phyloP scores from a whole-genome alignment of 2,888 invertebrate species.

The Drosophila kanekoi region DNA sequence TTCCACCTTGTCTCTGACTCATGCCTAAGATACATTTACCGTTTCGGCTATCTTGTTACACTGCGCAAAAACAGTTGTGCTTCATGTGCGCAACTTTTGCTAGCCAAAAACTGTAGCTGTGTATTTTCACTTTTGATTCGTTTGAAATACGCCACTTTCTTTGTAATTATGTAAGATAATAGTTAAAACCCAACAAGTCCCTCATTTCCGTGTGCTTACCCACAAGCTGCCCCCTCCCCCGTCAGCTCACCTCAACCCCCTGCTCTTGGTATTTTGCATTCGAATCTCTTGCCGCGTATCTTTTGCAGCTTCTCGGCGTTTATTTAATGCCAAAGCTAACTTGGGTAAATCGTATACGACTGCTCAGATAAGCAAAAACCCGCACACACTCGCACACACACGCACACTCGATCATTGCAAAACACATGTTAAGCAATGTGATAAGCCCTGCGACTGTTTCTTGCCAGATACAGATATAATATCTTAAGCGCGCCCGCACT shows the following conservation, averaged over 20 bases:
- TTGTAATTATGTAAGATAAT: slow-evolving; percentile 39
- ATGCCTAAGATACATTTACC: slow-evolving; percentile 39
- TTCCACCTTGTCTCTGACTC: slow-evolving; percentile 49
- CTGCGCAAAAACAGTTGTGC: background rate
- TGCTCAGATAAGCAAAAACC: slow-evolving; percentile 40
- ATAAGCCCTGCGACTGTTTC: slow-evolving; percentile 53
- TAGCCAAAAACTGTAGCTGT: background rate
- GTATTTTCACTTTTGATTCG: slow-evolving; percentile 60
- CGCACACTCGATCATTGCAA: slow-evolving; percentile 28
- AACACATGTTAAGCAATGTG: slow-evolving; percentile 51
- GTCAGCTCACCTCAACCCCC: too few species aligned
- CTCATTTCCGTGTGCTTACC: slow-evolving; percentile 20
- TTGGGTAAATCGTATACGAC: slow-evolving; percentile 12
- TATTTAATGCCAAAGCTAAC: slow-evolving; percentile 12
- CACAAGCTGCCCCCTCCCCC: background rate
- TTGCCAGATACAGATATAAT: slow-evolving; percentile 64
- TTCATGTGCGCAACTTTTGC: background rate
- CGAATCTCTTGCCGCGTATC: background rate
- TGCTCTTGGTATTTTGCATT: background rate
- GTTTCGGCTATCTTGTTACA: slow-evolving; percentile 1
- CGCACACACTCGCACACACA: slow-evolving; percentile 1
- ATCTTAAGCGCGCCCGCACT: slow-evolving; percentile 62
- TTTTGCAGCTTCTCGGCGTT: slow-evolving; percentile 11
- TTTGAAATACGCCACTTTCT: slow-evolving; percentile 58
- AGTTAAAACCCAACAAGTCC: slow-evolving; percentile 9